Conservation (phyloP, 2,888 invertebrate genomes). For the Leucophenga montana region DNA sequence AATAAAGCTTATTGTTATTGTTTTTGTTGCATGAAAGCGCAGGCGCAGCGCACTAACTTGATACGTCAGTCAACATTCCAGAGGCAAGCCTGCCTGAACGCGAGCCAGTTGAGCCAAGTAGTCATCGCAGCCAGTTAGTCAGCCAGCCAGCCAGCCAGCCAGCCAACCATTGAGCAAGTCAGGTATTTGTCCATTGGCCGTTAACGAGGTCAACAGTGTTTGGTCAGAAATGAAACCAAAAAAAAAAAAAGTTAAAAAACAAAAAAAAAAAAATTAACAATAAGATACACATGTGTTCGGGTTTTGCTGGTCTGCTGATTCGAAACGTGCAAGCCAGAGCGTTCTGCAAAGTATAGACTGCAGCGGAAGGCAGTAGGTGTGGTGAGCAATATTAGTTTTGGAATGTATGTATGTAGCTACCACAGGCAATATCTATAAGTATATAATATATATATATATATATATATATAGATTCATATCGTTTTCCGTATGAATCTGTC, state of each 20-base stretch:
- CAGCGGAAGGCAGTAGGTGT: background rate
- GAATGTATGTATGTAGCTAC: background rate
- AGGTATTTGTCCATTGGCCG: conserved; percentile 40
- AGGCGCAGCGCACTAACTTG: conserved; percentile 9
- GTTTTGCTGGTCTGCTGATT: conserved; percentile 16
- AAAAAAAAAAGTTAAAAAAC: background rate
- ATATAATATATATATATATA: background rate
- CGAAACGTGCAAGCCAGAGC: conserved; percentile 6
- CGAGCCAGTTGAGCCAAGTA: background rate
- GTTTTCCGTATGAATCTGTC: background rate
- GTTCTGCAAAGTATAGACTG: too few relatives aligned
- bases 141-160: background rate
- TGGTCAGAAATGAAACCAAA: conserved; percentile 15
- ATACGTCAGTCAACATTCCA: conserved; percentile 20
- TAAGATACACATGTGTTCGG: conserved; percentile 20
- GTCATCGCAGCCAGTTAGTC: background rate
- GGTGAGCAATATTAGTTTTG: background rate
- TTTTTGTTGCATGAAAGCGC: conserved; percentile 14
- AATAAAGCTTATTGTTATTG: conserved; percentile 27
- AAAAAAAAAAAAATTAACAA: background rate
- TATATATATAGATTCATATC: background rate
- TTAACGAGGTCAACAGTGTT: conserved; percentile 53
- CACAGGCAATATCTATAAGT: background rate
- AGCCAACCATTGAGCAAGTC: conserved; percentile 2
- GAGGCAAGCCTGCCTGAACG: conserved; percentile 5